Base-by-base conservation (phyloP, 2,888 invertebrate species). In the Hydroisotoma schaefferi region DNA sequence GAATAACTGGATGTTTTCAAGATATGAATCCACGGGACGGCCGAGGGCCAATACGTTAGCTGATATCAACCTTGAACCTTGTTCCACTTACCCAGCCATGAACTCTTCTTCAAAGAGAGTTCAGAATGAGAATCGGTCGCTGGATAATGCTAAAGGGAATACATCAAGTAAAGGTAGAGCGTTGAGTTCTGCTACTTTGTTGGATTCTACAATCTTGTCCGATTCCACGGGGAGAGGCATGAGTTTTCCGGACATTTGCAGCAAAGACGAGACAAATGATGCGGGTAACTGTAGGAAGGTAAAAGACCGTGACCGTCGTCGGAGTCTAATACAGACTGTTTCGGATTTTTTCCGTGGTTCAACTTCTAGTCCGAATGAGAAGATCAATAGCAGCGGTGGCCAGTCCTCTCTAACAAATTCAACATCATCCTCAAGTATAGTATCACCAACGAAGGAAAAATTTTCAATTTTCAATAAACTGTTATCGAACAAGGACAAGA, bases 321-420 rank as follows among this genome's bases (percentile, higher is more conserved):
- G 86, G 74, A 89, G 90, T 77, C 85, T 91, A 55, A 89, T 90
- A 74, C 89, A 88, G 78, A 85, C 90, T 54, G 85, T 92, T 65
- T 87, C 89, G 20, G 89, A 86, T 76, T 87, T 91, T 76, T 87
- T 92, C 75, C 52, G 63, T 15, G 59, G 60, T 1, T 59, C 64
- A 2, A 56, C 59, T 3, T 49, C 48, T 10, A 52, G 29, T 20
- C 4, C 51, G 15, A 46, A 12, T 37, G 26, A 40, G 18, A 55
- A 43, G 18, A 22, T 37, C 23, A n/a, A 38, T 26, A 47, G 38
- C n/a, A 46, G 54, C 2, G 44, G 44, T 22, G 38, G 40, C 28
- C 51, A 29, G 10, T 54, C 55, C 18, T 44, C 51, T 25, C 2
- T 54, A 2, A 44, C 59, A 12, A 47, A 59, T 1, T 40, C 59